These are phyloP conservation scores for Drosophila mayaguana DNA, from an alignment of 2,888 invertebrate genomes.

Conservation along the genomic window DNA sequence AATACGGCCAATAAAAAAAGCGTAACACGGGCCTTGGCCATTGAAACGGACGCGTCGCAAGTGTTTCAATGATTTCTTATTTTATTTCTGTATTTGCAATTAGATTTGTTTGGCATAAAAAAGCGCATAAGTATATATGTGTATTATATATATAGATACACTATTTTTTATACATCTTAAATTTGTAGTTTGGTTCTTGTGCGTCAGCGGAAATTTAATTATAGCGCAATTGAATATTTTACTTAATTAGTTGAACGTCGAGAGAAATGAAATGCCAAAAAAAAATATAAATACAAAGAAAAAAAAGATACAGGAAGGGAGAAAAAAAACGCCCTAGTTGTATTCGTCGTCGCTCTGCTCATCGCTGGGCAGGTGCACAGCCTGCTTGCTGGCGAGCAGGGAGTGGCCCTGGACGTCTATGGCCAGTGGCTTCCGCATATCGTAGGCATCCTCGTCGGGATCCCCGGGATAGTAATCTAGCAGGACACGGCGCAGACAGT, in stretches of 20 bases:
- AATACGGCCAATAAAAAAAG: conserved; percentile 56
- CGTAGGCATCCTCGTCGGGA: conserved; percentile 56
- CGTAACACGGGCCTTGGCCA: conserved; percentile 68
- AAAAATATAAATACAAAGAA: background rate
- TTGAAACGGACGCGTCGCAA: conserved; percentile 53
- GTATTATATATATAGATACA: conserved; percentile 20
- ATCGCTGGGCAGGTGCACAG: conserved; percentile 34
- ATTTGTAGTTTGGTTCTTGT: conserved; percentile 49
- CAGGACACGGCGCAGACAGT: conserved; percentile 24
- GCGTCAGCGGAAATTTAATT: conserved; percentile 79
- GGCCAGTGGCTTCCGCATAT: conserved; percentile 55
- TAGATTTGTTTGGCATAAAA: conserved; percentile 57
- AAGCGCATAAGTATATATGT: conserved; percentile 34
- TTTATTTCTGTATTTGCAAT: conserved; percentile 49
- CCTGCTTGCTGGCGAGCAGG: conserved; percentile 21
- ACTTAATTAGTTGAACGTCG: conserved; percentile 55
- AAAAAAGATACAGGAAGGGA: background rate
- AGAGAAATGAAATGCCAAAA: conserved; percentile 21
- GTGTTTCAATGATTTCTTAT: conserved; percentile 52
- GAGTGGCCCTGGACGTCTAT: conserved; percentile 15
- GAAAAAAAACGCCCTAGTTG: conserved; percentile 7
- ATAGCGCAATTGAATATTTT: conserved; percentile 58
- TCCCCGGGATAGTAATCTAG: conserved; percentile 58
- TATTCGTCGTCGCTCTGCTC: conserved; percentile 45
- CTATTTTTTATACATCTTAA: conserved; percentile 20